phyloP scores from a whole-genome alignment of 2,113 vertebrate species.

The Pseudorectes ferrugineus region DNA sequence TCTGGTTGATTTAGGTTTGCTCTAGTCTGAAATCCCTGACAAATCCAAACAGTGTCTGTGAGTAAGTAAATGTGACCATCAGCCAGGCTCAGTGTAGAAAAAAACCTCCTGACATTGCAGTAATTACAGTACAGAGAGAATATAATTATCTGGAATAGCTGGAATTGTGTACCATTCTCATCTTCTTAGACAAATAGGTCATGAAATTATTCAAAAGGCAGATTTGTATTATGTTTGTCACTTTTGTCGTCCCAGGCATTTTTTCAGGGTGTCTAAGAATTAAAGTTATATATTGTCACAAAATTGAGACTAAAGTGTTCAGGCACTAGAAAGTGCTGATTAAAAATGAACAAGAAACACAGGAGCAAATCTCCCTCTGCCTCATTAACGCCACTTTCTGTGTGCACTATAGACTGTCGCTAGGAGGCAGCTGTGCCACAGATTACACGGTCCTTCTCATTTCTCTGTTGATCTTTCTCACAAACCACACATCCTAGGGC shows the following conservation, averaged over 20 bases:
- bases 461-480: not conserved
- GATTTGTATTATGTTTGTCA: not conserved
- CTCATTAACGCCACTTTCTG: not conserved
- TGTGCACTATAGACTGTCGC: accelerated
- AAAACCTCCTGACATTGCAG: not conserved
- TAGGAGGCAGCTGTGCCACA: not conserved
- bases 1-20: not conserved
- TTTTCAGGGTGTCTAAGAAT: not conserved
- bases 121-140: not conserved
- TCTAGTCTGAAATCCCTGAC: conserved; percentile 8
- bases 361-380: not conserved
- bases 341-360: not conserved
- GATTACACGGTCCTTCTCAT: not conserved
- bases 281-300: not conserved
- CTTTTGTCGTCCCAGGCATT: not conserved
- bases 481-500: not conserved
- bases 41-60: not conserved
- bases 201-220: not conserved
- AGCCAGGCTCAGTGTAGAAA: not conserved
- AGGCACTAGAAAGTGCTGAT: not conserved
- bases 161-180: not conserved
- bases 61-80: not conserved
- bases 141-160: not conserved
- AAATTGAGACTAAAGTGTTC: not conserved
- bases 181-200: not conserved